Evolutionary conservation across 1,140 invertebrate species (phyloP).

Genomic region (Plutomurus gul): DNA sequence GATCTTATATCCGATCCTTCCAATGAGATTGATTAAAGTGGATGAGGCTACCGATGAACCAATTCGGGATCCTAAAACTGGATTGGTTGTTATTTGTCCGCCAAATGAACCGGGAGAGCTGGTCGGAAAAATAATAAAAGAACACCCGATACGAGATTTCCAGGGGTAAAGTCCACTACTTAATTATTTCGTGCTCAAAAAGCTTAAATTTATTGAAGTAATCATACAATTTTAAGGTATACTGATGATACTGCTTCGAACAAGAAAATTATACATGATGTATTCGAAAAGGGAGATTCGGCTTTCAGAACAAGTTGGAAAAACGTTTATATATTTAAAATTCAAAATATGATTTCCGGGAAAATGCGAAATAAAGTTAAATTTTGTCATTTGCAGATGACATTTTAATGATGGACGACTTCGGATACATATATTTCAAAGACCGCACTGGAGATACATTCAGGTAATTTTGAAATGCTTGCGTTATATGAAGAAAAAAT

Average conservation of each 20-base stretch:
- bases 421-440: slow-evolving; percentile 68
- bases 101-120: slow-evolving; percentile 77
- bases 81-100: slow-evolving; percentile 68
- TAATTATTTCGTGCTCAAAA: no score
- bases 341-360: neutral
- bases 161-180: slow-evolving; percentile 64
- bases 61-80: slow-evolving; percentile 62
- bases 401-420: slow-evolving; percentile 65
- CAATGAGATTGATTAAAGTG: slow-evolving; percentile 29
- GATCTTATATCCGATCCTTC: slow-evolving; percentile 80
- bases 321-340: neutral
- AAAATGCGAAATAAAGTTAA: neutral
- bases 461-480: slow-evolving; percentile 56
- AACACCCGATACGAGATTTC: slow-evolving; percentile 61
- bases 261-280: slow-evolving; percentile 67
- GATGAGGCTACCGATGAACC: slow-evolving; percentile 79
- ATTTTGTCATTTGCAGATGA: slow-evolving; percentile 60
- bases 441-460: slow-evolving; percentile 83
- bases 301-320: slow-evolving; percentile 68
- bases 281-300: slow-evolving; percentile 65
- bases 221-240: no score
- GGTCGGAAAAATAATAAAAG: slow-evolving; percentile 71
- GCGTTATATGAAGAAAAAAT: no score
- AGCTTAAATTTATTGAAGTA: no score
- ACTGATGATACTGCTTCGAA: slow-evolving; percentile 64